phyloP scores from a whole-genome alignment of 2,797 vertebrate species.

The Falco novaeseelandiae region DNA sequence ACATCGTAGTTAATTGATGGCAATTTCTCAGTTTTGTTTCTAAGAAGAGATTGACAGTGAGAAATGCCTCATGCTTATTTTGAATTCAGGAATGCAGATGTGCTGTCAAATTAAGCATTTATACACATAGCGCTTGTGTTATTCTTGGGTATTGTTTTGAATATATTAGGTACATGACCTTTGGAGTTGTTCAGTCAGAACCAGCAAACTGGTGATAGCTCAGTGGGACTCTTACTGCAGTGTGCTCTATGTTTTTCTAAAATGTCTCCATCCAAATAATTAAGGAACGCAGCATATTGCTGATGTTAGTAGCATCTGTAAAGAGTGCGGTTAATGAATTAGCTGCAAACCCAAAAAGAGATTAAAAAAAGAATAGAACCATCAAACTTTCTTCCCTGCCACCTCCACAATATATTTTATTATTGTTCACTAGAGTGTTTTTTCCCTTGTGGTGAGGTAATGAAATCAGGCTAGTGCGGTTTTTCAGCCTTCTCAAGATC shows the following conservation, averaged over 20 bases:
- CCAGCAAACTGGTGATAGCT: not conserved
- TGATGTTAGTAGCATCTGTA: not conserved
- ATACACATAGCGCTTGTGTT: not conserved
- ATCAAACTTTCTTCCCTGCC: not conserved
- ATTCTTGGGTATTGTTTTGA: slow-evolving; percentile 31
- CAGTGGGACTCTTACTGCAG: not conserved
- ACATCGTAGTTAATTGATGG: slow-evolving; percentile 57
- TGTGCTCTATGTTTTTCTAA: not conserved
- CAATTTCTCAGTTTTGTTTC: slow-evolving; percentile 41
- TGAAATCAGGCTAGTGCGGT: not conserved
- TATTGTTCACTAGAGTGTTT: not conserved
- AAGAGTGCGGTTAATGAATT: not conserved
- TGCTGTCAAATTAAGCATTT: slow-evolving; percentile 65
- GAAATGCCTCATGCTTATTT: slow-evolving; percentile 41
- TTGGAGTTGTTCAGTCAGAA: slow-evolving; percentile 18
- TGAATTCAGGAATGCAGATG: slow-evolving; percentile 60
- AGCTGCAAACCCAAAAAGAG: not conserved
- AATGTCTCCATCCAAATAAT: not conserved
- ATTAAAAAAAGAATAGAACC: not conserved
- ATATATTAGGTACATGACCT: slow-evolving; percentile 54
- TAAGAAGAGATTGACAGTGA: slow-evolving; percentile 59
- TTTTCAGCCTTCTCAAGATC: not conserved
- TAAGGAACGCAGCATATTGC: not conserved
- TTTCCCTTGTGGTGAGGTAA: not conserved
- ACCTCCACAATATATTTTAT: not conserved